These are phyloP conservation scores for Aphidius colemani DNA, from an alignment of 2,888 invertebrate species.

Conservation along the genomic window DNA sequence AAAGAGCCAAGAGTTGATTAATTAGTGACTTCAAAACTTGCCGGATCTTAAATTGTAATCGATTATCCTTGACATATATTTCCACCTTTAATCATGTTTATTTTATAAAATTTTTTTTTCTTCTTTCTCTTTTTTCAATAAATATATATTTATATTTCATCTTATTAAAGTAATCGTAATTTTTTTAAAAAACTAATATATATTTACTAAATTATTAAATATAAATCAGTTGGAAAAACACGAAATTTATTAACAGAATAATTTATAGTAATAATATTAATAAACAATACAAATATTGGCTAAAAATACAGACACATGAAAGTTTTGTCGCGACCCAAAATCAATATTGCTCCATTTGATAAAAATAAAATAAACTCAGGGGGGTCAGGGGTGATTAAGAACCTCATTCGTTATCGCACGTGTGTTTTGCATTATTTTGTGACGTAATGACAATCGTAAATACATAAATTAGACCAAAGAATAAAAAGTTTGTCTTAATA, in stretches of 20 bases:
- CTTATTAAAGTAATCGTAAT: too few species aligned
- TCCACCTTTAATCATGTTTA: slow-evolving; percentile 25
- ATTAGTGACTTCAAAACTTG: slow-evolving; percentile 19
- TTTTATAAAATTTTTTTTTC: background rate
- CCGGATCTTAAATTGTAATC: slow-evolving; percentile 33
- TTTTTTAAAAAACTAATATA: too few species aligned
- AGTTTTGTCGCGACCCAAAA: too few species aligned
- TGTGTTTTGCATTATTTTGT: slow-evolving; percentile 20
- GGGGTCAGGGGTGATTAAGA: slow-evolving; percentile 35
- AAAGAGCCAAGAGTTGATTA: slow-evolving; percentile 17
- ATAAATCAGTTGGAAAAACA: too few species aligned
- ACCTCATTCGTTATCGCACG: slow-evolving; percentile 29
- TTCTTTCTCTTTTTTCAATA: background rate
- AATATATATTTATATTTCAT: too few species aligned
- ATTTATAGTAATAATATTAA: too few species aligned
- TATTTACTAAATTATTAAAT: too few species aligned
- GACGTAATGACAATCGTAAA: slow-evolving; percentile 30
- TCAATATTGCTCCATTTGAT: background rate
- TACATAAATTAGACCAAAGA: background rate
- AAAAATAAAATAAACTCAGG: slow-evolving; percentile 2
- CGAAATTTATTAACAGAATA: too few species aligned
- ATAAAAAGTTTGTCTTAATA: too few species aligned
- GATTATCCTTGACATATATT: slow-evolving; percentile 35
- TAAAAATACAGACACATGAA: too few species aligned
- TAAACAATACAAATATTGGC: too few species aligned